phyloP scores from a whole-genome alignment of 2,113 vertebrate species.

The Pyrgilauda ruficollis region DNA sequence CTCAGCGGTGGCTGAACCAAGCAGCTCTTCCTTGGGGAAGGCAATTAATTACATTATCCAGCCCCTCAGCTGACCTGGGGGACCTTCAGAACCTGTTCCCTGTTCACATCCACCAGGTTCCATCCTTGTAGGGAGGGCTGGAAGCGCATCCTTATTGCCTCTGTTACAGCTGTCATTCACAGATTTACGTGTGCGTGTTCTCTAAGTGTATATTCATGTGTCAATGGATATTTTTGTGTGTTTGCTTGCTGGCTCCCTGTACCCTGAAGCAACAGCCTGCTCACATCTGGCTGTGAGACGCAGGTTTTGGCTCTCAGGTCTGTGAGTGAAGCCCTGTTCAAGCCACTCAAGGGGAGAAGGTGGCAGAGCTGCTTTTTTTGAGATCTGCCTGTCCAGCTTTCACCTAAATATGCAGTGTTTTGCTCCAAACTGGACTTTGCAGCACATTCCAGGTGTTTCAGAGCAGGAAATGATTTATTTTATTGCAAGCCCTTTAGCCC shows the following conservation, averaged over 20 bases:
- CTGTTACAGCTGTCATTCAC: conserved; percentile 57
- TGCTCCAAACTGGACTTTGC: neutral
- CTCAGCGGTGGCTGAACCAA: neutral
- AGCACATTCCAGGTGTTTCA: neutral
- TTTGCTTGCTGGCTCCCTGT: conserved; percentile 78
- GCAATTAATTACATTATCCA: fast-evolving
- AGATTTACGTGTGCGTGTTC: conserved; percentile 60
- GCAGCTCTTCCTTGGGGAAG: neutral
- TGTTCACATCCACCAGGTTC: neutral
- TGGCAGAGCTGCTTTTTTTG: neutral
- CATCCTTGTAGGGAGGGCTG: conserved; percentile 19
- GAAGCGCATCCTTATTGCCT: neutral
- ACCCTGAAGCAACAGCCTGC: conserved; percentile 70
- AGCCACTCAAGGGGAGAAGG: fast-evolving
- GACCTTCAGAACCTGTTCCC: neutral
- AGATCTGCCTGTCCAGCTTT: neutral
- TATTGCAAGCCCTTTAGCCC: neutral
- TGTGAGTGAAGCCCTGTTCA: conserved; percentile 5
- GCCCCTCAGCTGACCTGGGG: neutral
- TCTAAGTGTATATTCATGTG: conserved; percentile 76
- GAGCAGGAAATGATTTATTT: neutral
- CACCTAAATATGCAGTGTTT: fast-evolving
- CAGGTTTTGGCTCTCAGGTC: neutral
- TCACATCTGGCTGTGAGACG: neutral
- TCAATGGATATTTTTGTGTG: conserved; percentile 73